These are phyloP conservation scores for Mola mola DNA, from an alignment of 2,113 vertebrate species.

Conservation along the genomic window DNA sequence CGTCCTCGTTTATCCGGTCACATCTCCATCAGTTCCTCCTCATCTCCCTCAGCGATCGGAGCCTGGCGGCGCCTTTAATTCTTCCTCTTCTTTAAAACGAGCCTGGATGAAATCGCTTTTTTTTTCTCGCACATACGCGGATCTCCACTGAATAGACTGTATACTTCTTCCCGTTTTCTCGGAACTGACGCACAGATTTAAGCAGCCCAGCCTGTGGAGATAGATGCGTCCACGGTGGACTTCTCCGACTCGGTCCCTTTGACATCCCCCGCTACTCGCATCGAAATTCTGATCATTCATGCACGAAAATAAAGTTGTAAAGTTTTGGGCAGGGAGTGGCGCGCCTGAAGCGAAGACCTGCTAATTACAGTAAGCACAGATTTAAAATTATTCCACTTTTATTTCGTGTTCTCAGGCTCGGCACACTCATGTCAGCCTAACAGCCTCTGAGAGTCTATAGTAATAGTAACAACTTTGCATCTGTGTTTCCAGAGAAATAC, in stretches of 20 bases:
- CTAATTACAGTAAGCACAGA: neutral
- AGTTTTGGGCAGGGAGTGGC: neutral
- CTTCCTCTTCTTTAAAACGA: no score
- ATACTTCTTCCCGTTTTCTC: no score
- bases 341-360: neutral
- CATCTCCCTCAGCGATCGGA: slow-evolving; percentile 13
- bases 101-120: no score
- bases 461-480: no score
- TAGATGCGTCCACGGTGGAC: neutral
- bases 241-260: neutral
- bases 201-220: neutral
- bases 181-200: no score
- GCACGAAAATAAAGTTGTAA: no score
- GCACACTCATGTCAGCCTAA: neutral
- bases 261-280: no score
- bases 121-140: neutral
- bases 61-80: no score
- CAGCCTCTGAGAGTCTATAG: no score
- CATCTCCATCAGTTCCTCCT: slow-evolving; percentile 12
- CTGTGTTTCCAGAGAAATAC: no score
- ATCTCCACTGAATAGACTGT: neutral
- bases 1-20: slow-evolving; percentile 17
- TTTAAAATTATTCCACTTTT: neutral
- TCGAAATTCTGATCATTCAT: no score
- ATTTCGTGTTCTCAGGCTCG: neutral